Evolutionary conservation across 2,888 invertebrate species (phyloP).

Genomic region (Nomada flava): DNA sequence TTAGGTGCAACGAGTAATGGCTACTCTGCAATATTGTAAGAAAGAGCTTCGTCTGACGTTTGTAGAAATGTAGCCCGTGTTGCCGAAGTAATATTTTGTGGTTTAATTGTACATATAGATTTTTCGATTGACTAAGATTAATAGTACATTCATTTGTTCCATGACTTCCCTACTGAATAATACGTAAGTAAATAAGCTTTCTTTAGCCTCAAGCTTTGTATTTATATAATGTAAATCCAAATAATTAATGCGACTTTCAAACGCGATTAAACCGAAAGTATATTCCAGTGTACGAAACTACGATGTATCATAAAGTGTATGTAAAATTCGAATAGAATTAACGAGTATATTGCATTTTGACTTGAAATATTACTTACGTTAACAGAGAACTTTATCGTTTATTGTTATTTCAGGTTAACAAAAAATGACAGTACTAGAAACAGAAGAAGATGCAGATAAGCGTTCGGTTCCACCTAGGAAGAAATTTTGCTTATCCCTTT

Average conservation of each 20-base stretch:
- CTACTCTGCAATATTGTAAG: slow-evolving; percentile 65
- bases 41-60: slow-evolving; percentile 58
- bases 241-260: background rate
- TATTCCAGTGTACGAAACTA: background rate
- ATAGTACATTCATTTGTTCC: slow-evolving; percentile 75
- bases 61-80: slow-evolving; percentile 71
- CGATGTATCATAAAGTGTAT: background rate
- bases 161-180: slow-evolving; percentile 78
- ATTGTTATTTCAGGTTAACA: slow-evolving; percentile 79
- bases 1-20: slow-evolving; percentile 72
- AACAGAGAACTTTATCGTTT: background rate
- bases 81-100: slow-evolving; percentile 26
- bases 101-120: slow-evolving; percentile 43
- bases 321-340: background rate
- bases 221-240: slow-evolving; percentile 21
- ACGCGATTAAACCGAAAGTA: background rate
- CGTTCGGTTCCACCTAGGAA: slow-evolving; percentile 84
- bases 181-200: slow-evolving; percentile 75
- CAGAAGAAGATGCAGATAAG: slow-evolving; percentile 84
- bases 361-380: background rate
- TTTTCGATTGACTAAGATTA: slow-evolving; percentile 57
- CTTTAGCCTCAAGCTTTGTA: slow-evolving; percentile 20
- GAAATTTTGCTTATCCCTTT: slow-evolving; percentile 83
- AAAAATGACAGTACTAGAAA: slow-evolving; percentile 86
- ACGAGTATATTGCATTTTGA: background rate